Evolutionary conservation across 53 echinoderm and acorn worm species (phyloP), one percentile per base, ranked within the genome.

Genomic region (Zoroaster sp.): DNA sequence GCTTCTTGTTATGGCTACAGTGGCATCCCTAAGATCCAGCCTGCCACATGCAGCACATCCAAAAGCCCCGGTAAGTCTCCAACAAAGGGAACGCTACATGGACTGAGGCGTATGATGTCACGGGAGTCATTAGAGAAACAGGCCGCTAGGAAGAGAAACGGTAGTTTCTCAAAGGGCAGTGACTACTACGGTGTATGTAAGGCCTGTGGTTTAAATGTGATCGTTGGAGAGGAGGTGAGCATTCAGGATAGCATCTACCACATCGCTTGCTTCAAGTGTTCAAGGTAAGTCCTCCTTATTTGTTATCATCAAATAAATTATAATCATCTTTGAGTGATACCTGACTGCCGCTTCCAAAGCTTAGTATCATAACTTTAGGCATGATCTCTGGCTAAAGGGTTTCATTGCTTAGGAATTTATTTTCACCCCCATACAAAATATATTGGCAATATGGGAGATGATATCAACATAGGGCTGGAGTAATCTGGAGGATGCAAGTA

Each of bases 41-140:
- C 18, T 10, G 32, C 43, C 7, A 34, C 66, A 2, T n/a, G n/a
- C n/a, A 33, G 9, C 47, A 1, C 21, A 5, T 0, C 70, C 35
- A 85, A 85, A 31, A n/a, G 70, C 38, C n/a, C 70, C 8, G 70
- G 35, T 1, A 85, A 71, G 51, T 35, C 85, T 0, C 71, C 40
- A 11, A 11, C 71, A 18, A 76, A 94, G 89, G 87, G 73, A 44
- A 85, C 91, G 25, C 69, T 94, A 17, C 78, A 89, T 55, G 94
- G 94, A 54, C 66, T 94, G 74, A 88, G 89, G n/a, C 87, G 94
- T 66, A 94, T 94, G 94, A 72, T 94, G 11, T 91, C 94, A 14
- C 69, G 94, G 52, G 94, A 94, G 37, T 88, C 91, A 1, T 37
- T 85, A 20, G 85, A 85, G 40, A 81, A 81, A 38, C 14, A 17